These are phyloP conservation scores for Halictus ligatus DNA, from an alignment of 2,888 invertebrate species.

Conservation along the genomic window DNA sequence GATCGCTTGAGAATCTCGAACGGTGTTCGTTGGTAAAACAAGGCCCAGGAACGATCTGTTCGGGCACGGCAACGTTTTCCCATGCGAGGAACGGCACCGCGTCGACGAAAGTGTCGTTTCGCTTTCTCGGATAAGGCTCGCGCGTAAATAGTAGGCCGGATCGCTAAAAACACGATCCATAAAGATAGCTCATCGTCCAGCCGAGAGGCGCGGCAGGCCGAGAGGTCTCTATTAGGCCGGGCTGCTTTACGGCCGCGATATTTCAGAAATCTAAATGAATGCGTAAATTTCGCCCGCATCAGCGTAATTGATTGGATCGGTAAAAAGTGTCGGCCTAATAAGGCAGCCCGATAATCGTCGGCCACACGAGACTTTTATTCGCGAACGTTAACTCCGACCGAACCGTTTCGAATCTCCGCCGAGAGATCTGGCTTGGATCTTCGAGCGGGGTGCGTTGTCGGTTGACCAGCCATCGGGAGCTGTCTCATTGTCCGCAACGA, in stretches of 20 bases:
- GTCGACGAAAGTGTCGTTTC: conserved; percentile 34
- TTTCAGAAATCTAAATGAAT: conserved; percentile 49
- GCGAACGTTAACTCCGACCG: conserved; percentile 26
- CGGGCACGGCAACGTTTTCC: background rate
- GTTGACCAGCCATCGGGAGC: no score
- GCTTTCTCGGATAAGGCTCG: conserved; percentile 10
- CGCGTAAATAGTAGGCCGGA: conserved; percentile 34
- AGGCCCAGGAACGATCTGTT: background rate
- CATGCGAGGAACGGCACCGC: background rate
- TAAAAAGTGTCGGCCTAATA: conserved; percentile 30
- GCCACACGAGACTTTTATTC: conserved; percentile 39
- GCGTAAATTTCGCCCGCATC: conserved; percentile 32
- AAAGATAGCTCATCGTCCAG: conserved; percentile 45
- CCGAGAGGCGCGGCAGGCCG: background rate
- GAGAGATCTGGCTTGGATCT: background rate
- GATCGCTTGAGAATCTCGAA: background rate
- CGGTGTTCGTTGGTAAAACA: background rate
- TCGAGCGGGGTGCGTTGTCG: background rate
- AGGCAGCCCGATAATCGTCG: conserved; percentile 33
- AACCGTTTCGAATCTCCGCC: background rate
- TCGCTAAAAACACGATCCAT: conserved; percentile 45
- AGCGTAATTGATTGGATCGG: conserved; percentile 50
- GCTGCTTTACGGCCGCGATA: conserved; percentile 30
- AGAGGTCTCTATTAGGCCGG: conserved; percentile 39
- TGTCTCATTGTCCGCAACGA: no score